phyloP scores from a whole-genome alignment of 37 sponge, comb jelly and placozoan species.

The Aphrocallistes beatrix region DNA sequence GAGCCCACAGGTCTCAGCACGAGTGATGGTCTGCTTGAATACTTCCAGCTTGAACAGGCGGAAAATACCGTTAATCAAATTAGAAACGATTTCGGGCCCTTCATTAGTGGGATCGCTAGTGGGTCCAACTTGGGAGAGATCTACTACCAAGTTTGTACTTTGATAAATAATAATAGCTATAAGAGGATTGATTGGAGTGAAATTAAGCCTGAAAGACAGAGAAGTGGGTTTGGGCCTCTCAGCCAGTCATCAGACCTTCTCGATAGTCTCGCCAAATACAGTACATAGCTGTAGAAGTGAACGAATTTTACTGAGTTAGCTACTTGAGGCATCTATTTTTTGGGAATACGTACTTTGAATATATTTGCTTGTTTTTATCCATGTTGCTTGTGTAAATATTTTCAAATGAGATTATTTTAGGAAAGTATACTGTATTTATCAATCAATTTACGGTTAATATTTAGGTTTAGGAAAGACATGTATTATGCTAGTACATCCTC shows the following conservation, averaged over 20 bases:
- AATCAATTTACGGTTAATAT: too few relatives aligned
- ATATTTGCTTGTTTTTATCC: too few relatives aligned
- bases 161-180: not conserved
- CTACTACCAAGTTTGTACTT: not conserved
- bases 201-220: not conserved
- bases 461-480: too few relatives aligned
- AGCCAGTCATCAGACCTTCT: not conserved
- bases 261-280: too few relatives aligned
- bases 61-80: not conserved
- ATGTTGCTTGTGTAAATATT: too few relatives aligned
- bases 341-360: too few relatives aligned
- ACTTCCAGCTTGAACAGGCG: not conserved
- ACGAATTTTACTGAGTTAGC: too few relatives aligned
- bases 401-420: too few relatives aligned
- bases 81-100: not conserved
- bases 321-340: too few relatives aligned
- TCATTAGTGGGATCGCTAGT: not conserved
- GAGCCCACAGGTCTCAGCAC: not conserved
- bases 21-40: not conserved
- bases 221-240: not conserved
- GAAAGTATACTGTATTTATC: too few relatives aligned
- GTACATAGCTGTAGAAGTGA: too few relatives aligned
- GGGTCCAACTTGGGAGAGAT: not conserved
- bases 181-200: conserved; percentile 12
- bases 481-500: too few relatives aligned